phyloP scores from a whole-genome alignment of 2,888 invertebrate species.

The Athetis lepigone region DNA sequence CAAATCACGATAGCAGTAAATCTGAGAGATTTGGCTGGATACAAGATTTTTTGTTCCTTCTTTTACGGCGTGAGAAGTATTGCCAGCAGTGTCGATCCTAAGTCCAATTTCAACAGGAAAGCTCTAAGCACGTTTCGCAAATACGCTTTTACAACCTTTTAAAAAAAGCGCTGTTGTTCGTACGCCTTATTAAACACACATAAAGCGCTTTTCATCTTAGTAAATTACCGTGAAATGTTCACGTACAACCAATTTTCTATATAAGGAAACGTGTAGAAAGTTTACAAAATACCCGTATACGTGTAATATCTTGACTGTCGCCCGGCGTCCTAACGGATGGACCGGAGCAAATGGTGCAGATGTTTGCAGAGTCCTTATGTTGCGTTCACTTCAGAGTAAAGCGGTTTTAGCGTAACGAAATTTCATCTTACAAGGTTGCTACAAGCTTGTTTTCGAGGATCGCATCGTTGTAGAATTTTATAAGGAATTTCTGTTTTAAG shows the following conservation, averaged over 20 bases:
- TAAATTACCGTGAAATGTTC: constrained; percentile 29
- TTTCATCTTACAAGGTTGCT: constrained; percentile 12
- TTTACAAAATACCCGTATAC: constrained; percentile 24
- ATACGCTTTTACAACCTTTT: constrained; percentile 6
- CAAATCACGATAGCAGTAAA: constrained; percentile 37
- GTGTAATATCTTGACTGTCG: constrained; percentile 29
- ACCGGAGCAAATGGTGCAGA: constrained; percentile 52
- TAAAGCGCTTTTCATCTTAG: constrained; percentile 12
- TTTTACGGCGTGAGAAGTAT: constrained; percentile 16
- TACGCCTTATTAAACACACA: constrained; percentile 9
- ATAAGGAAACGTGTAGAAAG: constrained; percentile 11
- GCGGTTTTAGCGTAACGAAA: constrained; percentile 31
- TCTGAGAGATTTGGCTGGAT: constrained; percentile 33
- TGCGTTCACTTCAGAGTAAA: constrained; percentile 18
- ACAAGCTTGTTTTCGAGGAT: background rate
- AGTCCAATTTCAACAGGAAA: constrained; percentile 6
- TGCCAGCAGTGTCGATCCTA: background rate
- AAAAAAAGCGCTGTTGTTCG: constrained; percentile 2
- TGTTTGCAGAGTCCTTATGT: constrained; percentile 47
- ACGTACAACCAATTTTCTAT: constrained; percentile 24
- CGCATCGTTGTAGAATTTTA: background rate
- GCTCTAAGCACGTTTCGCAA: constrained; percentile 8
- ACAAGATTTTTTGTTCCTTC: constrained; percentile 25
- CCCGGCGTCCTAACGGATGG: constrained; percentile 30
- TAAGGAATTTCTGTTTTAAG: background rate